Percentiles rank a stretch among this genome's conserved stretches.
Conservation (phyloP, 2,113 vertebrate species). For the Catharus bicknelli region DNA sequence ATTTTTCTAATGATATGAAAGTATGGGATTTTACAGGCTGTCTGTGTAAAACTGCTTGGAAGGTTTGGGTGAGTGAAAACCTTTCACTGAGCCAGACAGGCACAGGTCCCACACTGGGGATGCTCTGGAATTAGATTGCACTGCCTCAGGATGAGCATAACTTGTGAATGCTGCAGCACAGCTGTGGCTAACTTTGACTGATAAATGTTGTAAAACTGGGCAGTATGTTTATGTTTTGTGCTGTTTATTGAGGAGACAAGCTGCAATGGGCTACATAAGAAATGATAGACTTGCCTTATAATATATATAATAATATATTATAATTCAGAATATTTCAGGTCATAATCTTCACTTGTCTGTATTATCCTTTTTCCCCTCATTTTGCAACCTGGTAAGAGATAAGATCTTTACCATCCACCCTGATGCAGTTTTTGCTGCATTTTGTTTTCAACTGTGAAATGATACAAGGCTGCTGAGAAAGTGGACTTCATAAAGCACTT, state of each 20-base stretch:
- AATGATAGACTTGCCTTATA: neutral
- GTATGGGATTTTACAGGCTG: neutral
- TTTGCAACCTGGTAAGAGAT: neutral
- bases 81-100: rapidly evolving
- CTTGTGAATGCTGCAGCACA: neutral
- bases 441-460: neutral
- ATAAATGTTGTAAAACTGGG: neutral
- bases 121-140: neutral
- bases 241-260: neutral
- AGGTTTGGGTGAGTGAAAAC: neutral
- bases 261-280: neutral
- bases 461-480: neutral
- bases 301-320: too few species aligned
- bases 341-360: neutral
- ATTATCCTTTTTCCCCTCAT: neutral
- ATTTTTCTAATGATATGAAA: neutral
- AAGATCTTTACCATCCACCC: neutral
- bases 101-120: neutral
- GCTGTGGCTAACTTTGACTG: neutral
- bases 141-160: neutral
- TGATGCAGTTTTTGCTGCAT: neutral
- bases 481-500: neutral
- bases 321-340: neutral
- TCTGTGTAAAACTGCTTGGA: neutral
- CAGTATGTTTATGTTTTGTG: neutral